Base-by-base conservation (phyloP, 2,888 invertebrate species). In the Melitaea athalia region DNA sequence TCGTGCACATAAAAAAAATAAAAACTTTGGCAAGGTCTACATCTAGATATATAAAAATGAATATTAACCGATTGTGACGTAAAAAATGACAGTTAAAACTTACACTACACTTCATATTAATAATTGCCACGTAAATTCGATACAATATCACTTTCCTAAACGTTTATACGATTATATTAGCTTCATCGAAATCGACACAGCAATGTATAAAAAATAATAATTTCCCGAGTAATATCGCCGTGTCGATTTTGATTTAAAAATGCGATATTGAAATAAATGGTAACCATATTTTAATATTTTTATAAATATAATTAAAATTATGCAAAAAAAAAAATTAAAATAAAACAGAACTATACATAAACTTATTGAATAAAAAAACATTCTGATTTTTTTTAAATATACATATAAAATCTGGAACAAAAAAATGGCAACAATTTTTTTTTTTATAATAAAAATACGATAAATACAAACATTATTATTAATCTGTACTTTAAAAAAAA, bases 71-170 rank as follows among this genome's bases (percentile, higher is more conserved):
- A 76, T 82, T 81, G 80, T 80, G 80, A 81, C 81, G 74, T 73
- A 72, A 76, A 72, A 69, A 71, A 71, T 43, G 42, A 67, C 10
- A 50, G 12, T 62, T 6, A 68, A 63, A 59, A 70, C 74, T 80
- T 82, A 83, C 75, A 72, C 68, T 75, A 75, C 73, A 33, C 64
- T 73, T 33, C 33, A 33, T 68, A 70, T 75, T 73, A 75, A 76
- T 78, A 81, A 83, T 86, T 85, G 90, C 86, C 90, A 85, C 85
- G 79, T 92, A 92, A 92, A 92, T 92, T 92, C 92, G 92, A 88
- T 89, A 84, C 79, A 83, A 81, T 89, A 88, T 87, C 89, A 91
- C 90, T 78, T 80, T 79, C 72, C 74, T 76, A 79, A 78, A 75
- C 76, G 76, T 75, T 72, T 74, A 73, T 65, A 67, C 66, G 67